Evolutionary conservation across 2,888 invertebrate species (phyloP).

Genomic region (Diarsia brunnea): DNA sequence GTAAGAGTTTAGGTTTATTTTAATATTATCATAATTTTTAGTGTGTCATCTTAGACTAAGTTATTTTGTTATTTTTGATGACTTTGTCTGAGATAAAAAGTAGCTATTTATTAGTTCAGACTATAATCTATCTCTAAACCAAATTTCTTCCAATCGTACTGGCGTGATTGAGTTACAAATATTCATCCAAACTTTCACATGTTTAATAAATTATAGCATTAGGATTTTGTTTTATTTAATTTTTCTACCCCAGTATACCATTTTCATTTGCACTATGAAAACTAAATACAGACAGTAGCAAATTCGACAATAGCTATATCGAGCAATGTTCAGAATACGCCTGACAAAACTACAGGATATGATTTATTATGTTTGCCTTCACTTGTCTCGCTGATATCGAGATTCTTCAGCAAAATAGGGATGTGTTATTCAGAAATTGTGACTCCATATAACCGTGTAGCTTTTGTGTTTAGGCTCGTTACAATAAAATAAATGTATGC

Average conservation of each 20-base stretch:
- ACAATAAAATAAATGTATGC: constrained; percentile 69
- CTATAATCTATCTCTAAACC: not conserved
- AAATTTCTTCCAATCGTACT: not conserved
- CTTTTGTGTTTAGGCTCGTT: constrained; percentile 67
- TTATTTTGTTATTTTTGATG: not conserved
- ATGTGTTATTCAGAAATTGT: constrained; percentile 67
- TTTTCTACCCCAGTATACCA: no score
- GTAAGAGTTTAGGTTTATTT: not conserved
- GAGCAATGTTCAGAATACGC: constrained; percentile 67
- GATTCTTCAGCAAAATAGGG: constrained; percentile 70
- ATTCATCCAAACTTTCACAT: not conserved
- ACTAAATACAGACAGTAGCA: constrained; percentile 1
- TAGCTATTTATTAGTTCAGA: not conserved
- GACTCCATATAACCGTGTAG: constrained; percentile 57
- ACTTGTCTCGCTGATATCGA: constrained; percentile 70
- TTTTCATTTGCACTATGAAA: not conserved
- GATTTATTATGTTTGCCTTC: constrained; percentile 77
- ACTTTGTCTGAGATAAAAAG: not conserved
- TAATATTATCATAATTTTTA: not conserved
- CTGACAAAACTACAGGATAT: constrained; percentile 67
- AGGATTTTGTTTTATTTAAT: not conserved
- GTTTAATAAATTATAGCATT: not conserved
- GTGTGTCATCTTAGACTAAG: not conserved
- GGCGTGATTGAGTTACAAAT: not conserved
- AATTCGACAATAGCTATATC: constrained; percentile 48